Evolutionary conservation across 2,888 invertebrate genomes (phyloP).

Genomic region (Xylota sylvarum): DNA sequence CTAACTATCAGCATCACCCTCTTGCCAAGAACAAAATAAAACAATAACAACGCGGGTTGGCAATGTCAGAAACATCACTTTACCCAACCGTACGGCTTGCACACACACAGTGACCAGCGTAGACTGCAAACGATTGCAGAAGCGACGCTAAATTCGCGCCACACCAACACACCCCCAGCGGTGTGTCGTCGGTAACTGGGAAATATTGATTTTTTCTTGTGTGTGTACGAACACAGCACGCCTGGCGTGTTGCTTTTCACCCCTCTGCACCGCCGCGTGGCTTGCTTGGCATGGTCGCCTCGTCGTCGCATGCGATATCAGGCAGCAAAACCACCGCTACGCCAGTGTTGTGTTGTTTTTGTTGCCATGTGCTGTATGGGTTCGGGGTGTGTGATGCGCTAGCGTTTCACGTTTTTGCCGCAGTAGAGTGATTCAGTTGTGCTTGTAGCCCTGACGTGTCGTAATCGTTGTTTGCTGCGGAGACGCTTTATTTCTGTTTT

Average conservation of each 20-base stretch:
- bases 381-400: conserved; percentile 64
- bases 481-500: conserved; percentile 23
- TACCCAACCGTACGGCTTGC: neutral
- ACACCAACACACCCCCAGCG: conserved; percentile 45
- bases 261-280: conserved; percentile 64
- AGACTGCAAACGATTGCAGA: conserved; percentile 37
- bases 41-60: conserved; percentile 11
- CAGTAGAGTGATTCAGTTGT: conserved; percentile 73
- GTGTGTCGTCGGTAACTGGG: conserved; percentile 28
- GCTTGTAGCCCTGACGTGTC: conserved; percentile 55
- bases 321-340: conserved; percentile 46
- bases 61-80: conserved; percentile 18
- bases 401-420: conserved; percentile 74
- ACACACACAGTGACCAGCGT: neutral
- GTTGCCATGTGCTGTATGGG: conserved; percentile 63
- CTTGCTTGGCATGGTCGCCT: conserved; percentile 24
- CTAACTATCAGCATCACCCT: conserved; percentile 29
- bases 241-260: conserved; percentile 65
- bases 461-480: conserved; percentile 24
- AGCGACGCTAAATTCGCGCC: conserved; percentile 59
- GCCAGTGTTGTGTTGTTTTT: conserved; percentile 42
- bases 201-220: conserved; percentile 67
- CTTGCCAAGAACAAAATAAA: neutral
- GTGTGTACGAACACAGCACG: conserved; percentile 43
- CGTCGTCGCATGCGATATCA: conserved; percentile 57